Evolutionary conservation across 2,888 invertebrate species (phyloP).

Genomic region (Piscicola geometra): DNA sequence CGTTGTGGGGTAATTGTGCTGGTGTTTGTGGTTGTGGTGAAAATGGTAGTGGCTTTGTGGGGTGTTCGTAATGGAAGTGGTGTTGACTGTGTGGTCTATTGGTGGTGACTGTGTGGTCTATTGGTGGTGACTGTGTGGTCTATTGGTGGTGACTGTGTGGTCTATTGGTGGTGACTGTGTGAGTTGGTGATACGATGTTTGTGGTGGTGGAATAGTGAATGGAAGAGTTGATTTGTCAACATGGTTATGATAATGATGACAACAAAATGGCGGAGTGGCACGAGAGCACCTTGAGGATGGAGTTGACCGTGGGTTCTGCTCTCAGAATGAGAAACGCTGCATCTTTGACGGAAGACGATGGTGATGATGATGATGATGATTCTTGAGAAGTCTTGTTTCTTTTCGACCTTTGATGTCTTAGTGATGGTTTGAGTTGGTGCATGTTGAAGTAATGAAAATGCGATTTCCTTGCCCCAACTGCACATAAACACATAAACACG

Average conservation of each 20-base stretch:
- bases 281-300: slow-evolving; percentile 68
- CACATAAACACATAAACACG: no score
- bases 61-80: no score
- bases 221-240: background rate
- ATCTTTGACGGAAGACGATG: slow-evolving; percentile 40
- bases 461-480: no score
- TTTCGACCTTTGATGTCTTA: slow-evolving; percentile 24
- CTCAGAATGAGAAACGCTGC: slow-evolving; percentile 63
- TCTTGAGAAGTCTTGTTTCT: slow-evolving; percentile 37
- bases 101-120: no score
- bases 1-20: slow-evolving; percentile 7
- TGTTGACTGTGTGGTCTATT: no score
- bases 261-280: no score
- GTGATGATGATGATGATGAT: slow-evolving; percentile 33
- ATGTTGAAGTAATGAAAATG: no score
- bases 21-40: background rate
- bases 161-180: no score
- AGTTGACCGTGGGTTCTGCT: slow-evolving; percentile 81
- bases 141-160: no score
- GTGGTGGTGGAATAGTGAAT: no score
- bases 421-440: background rate
- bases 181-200: no score
- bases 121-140: no score
- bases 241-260: background rate
- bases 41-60: slow-evolving; percentile 10